Percentiles rank a stretch among this genome's conserved stretches.
Evolutionary conservation across 2,797 vertebrate species (phyloP).

Genomic region (Triplophysa yarkandensis): DNA sequence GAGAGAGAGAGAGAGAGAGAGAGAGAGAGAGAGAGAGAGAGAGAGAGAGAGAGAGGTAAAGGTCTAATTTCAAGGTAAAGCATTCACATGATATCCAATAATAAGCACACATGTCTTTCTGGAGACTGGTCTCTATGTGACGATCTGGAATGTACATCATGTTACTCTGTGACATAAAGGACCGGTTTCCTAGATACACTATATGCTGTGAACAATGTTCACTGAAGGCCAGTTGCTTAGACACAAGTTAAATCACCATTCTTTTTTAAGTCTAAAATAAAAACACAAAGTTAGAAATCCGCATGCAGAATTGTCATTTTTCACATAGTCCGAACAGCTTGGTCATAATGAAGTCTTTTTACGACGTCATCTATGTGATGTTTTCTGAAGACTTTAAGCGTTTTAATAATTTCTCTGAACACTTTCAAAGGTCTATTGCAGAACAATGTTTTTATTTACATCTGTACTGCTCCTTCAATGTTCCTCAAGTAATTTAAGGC

Average conservation of each 20-base stretch:
- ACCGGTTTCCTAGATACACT: conserved; percentile 11
- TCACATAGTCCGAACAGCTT: background rate
- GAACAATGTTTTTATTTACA: too few species aligned
- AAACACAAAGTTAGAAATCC: background rate
- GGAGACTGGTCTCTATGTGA: background rate
- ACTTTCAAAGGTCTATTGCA: too few species aligned
- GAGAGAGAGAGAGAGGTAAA: background rate
- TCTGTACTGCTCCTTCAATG: too few species aligned
- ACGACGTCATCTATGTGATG: too few species aligned
- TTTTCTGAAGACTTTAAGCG: too few species aligned
- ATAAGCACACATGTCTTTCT: background rate
- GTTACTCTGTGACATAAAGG: conserved; percentile 11
- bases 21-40: background rate
- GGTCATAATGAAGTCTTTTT: too few species aligned
- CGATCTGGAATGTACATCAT: background rate
- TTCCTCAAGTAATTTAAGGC: background rate
- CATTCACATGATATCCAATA: background rate
- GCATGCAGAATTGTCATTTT: background rate
- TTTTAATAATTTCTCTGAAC: too few species aligned
- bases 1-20: background rate
- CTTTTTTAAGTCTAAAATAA: background rate
- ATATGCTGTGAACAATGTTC: background rate
- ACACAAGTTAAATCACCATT: background rate
- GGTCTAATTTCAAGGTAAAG: conserved; percentile 15
- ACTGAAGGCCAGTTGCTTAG: conserved; percentile 3